Conservation (phyloP, 2,888 invertebrate genomes). For the Dryomyza anilis region DNA sequence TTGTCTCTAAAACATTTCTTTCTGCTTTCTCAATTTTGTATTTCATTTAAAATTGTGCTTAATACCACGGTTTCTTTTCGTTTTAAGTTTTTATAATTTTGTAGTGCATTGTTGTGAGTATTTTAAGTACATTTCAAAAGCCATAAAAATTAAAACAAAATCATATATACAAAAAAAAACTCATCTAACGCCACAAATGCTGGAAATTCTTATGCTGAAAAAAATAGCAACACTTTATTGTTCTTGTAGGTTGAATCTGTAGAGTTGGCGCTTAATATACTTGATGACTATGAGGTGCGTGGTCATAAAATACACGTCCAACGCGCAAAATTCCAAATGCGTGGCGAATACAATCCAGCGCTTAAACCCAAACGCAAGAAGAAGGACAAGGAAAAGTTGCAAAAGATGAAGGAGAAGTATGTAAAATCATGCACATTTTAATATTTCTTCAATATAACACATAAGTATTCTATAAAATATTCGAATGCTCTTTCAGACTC, state of each 20-base stretch:
- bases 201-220: too few relatives aligned
- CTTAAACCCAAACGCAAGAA: constrained; percentile 89
- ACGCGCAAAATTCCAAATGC: constrained; percentile 91
- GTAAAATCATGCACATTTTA: constrained; percentile 20
- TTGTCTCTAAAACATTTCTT: too few relatives aligned
- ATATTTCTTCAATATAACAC: not conserved
- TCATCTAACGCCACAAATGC: too few relatives aligned
- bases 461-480: not conserved
- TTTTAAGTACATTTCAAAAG: too few relatives aligned
- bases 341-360: constrained; percentile 90
- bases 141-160: too few relatives aligned
- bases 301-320: constrained; percentile 87
- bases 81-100: too few relatives aligned
- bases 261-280: constrained; percentile 84
- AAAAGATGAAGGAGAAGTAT: constrained; percentile 89
- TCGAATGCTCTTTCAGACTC: constrained; percentile 67
- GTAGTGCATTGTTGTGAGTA: too few relatives aligned
- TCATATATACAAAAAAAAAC: too few relatives aligned
- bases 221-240: too few relatives aligned
- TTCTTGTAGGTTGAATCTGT: constrained; percentile 95
- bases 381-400: constrained; percentile 88
- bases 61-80: too few relatives aligned
- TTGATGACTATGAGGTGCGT: constrained; percentile 85
- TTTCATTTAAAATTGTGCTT: too few relatives aligned
- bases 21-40: too few relatives aligned